Base-by-base conservation (phyloP, 2,797 vertebrate genomes). In the Octomys mimax region DNA sequence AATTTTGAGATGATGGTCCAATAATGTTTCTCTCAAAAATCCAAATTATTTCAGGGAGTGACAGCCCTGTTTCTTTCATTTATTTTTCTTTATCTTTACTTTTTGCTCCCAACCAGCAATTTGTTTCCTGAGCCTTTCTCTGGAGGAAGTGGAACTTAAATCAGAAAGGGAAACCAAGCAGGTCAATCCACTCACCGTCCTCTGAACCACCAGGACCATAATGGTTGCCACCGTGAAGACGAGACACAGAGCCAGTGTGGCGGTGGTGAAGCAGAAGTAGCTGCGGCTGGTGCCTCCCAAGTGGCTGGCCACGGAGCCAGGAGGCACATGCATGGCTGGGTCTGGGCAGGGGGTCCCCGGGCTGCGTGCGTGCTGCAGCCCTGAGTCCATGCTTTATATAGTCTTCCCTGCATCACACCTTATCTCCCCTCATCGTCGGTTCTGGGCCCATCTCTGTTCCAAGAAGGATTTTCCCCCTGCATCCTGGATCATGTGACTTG, bases 401-500 rank as follows among this genome's bases (percentile, higher is more conserved):
- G 98, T 82, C 94, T 89, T 95, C 97, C 77, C 75, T 68, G 59
- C 97, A 89, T 97, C 80, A 97, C 96, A 98, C 97, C 95, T 98
- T 97, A 97, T 98, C 97, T 97, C 95, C 94, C 95, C 94, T 93
- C 97, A 94, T 96, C 98, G 86, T 98, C 83, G 19, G 89, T 96
- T 97, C 14, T 97, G 96, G 96, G 98, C 97, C 96, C 98, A 96
- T 97, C 95, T 98, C 97, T 88, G 96, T 91, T 98, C 98, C 98
- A 98, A 98, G 97, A 96, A 98, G 98, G 98, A 98, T 98, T 98
- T 98, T 98, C 97, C 98, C 98, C 98, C 98, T 97, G 97, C 98
- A 98, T 98, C 98, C 98, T 98, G 98, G 88, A 98, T 98, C 98
- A 98, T 98, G 98, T 98, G 98, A 98, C 97, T 97, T 97, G 98